Evolutionary conservation across 2,797 vertebrate species (phyloP), one percentile per base, ranked within the genome.

Genomic region (Sylvia borin): DNA sequence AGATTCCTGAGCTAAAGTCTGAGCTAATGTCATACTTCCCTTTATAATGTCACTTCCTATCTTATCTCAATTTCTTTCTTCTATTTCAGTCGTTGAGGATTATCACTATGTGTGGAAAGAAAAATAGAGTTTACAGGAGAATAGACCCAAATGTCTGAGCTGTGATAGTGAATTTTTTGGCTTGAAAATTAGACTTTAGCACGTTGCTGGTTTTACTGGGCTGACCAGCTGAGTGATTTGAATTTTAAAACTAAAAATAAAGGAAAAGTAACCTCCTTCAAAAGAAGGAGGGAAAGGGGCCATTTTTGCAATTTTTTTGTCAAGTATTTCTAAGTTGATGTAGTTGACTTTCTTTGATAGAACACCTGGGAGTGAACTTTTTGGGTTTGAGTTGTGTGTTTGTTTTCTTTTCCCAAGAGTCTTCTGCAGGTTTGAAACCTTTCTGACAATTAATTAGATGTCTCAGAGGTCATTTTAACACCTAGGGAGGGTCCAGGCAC

Each of bases 211-310:
- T 61, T 76, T 68, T 24, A 47, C 29, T 68, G 54, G 22, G 9
- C 45, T 89, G 62, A 61, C 36, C 64, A 71, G 36, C 47, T 62
- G 47, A 43, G 36, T 82, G 34, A 70, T 58, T 80, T 77, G 8
- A 34, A 13, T 76, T 29, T 90, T 85, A 70, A 79, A 81, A 78
- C 7, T 53, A 42, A 90, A 85, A 88, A 29, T 31, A 17, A 84
- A 54, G 19, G 24, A 45, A 20, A 29, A 65, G 24, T 81, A 64
- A 1, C 10, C 8, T 72, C 7, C 7, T 81, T 84, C 22, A 50
- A 57, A 54, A 42, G 12, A 25, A 42, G 11, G 7, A 8, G 13
- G 5, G 0, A 34, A 91, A 66, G n/a, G 16, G n/a, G 3, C 8
- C 26, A 51, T 45, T 86, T 79, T 66, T 62, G 26, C 5, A 14